phyloP scores from a whole-genome alignment of 2,797 vertebrate species.

The Crypturellus tataupa region DNA sequence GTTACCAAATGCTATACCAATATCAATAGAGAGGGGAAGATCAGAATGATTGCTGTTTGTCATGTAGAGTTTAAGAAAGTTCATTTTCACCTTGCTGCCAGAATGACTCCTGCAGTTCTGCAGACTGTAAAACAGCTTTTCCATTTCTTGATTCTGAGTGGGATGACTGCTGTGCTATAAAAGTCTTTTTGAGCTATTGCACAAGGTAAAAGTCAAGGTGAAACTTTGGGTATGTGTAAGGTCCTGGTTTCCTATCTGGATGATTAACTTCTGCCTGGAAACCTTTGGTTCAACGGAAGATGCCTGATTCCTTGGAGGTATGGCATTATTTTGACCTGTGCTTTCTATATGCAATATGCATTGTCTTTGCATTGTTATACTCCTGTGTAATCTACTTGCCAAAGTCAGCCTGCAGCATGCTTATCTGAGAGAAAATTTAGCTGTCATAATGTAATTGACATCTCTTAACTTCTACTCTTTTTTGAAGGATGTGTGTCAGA shows the following conservation, averaged over 20 bases:
- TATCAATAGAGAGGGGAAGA: not conserved
- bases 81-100: slow-evolving; percentile 12
- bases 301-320: not conserved
- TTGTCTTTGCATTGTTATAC: not conserved
- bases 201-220: not conserved
- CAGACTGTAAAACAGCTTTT: not conserved
- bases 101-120: not conserved
- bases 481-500: not conserved
- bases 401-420: not conserved
- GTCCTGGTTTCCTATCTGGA: not conserved
- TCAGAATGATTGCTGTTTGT: not conserved
- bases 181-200: not conserved
- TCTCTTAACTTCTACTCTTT: not conserved
- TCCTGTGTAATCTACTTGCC: not conserved
- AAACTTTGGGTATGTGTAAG: not conserved
- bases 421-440: not conserved
- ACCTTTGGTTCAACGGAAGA: not conserved
- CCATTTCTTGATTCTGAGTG: not conserved
- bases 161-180: not conserved
- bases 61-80: not conserved
- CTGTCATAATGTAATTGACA: not conserved
- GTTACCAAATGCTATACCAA: not conserved
- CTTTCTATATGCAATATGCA: not conserved
- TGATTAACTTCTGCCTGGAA: not conserved
- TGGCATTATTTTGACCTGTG: not conserved